Conservation (phyloP, 1,140 invertebrate species). For the Brachionus paranguensis region DNA sequence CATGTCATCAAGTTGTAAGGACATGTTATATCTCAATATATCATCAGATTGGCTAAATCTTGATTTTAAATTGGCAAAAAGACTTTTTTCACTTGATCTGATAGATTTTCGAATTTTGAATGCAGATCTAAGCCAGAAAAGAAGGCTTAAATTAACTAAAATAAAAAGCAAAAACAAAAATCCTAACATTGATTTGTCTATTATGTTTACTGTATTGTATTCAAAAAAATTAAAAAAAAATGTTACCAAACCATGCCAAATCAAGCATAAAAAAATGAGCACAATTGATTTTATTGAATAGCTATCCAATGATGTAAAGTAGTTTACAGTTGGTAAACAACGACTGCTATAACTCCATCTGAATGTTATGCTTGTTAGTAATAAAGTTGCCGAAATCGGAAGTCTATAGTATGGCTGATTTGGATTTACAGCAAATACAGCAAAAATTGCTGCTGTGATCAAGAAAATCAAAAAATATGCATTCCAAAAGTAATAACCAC, state of each 20-base stretch:
- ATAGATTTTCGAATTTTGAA: neutral
- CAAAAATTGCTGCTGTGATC: slow-evolving; percentile 53
- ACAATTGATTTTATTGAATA: neutral
- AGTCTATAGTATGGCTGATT: slow-evolving; percentile 51
- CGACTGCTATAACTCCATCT: slow-evolving; percentile 54
- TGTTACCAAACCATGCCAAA: neutral
- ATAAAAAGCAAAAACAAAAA: neutral
- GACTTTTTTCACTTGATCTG: neutral
- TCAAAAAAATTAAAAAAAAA: neutral
- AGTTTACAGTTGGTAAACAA: slow-evolving; percentile 52
- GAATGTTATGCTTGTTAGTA: slow-evolving; percentile 50
- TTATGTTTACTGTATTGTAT: neutral
- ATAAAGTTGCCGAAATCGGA: slow-evolving; percentile 49
- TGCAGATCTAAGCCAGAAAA: neutral
- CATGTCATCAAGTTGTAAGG: neutral
- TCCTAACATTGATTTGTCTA: neutral
- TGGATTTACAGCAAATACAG: slow-evolving; percentile 54
- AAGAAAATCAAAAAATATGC: slow-evolving; percentile 46
- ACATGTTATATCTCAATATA: neutral
- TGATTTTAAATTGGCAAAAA: neutral
- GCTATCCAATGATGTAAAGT: slow-evolving; percentile 45
- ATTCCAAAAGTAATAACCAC: slow-evolving; percentile 46
- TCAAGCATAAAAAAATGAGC: neutral
- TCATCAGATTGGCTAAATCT: neutral
- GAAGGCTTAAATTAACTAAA: neutral